Base-by-base conservation (phyloP, 1,140 invertebrate species). In the Tetranychus urticae region DNA sequence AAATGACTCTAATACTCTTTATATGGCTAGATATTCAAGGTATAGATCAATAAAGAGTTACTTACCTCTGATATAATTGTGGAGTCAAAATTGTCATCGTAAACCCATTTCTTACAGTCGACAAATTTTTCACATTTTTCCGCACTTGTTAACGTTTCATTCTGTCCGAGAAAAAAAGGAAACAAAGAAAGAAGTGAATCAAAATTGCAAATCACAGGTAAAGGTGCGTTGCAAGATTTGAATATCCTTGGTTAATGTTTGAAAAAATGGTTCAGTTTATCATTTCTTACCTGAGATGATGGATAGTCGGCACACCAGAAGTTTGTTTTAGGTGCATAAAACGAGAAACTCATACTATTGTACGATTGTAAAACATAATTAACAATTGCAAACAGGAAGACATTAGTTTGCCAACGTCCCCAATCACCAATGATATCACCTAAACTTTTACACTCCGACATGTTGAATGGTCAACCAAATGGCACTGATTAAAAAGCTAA, bases 321-420 rank as follows among this genome's bases (percentile, higher is more conserved):
- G 13, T 65, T 62, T 3, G 59, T 54, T 8, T 63, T 63, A 12
- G 64, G 59, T 1, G 64, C 60, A 52, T 48, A 58, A 58, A 65
- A 65, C 10, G 60, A 50, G 14, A 62, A 56, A 6, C 45, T 56
- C 45, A 65, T 35, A 48, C 63, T 65, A 45, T 65, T 63, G 31
- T 52, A 58, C 2, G 62, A 35, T 45, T 46, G n/a, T 4, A 63
- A 56, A 14, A 63, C 55, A 36, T 48, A 55, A 10, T 23, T 48
- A 4, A 61, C 8, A 12, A 63, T 56, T 36, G 31, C 50, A n/a
- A 65, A 58, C 6, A 52, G 3, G 33, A 62, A 60, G 2, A 65
- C 55, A 13, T 52, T 58, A 33, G 56, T 13, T 59, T 65, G 64
- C 62, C 62, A 65, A 35, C 59, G 55, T 3, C 64, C 64, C 31